Conservation (phyloP, 1,140 invertebrate genomes). For the Solenopsis fugax region DNA sequence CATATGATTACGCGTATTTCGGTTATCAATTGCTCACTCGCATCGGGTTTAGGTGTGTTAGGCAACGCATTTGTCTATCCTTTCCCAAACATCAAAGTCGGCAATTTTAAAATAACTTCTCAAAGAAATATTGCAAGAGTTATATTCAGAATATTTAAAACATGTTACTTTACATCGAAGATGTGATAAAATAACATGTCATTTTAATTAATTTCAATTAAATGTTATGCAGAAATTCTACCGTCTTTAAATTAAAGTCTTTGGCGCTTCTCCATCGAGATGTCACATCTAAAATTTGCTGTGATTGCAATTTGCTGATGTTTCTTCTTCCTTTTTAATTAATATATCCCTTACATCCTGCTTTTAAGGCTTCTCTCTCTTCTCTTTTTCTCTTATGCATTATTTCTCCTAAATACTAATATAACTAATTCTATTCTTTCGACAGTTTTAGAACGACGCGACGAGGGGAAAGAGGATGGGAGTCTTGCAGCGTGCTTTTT, state of each 20-base stretch:
- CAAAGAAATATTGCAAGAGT: background rate
- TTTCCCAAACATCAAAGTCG: background rate
- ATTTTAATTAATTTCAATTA: background rate
- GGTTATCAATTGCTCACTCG: background rate
- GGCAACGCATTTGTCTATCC: background rate
- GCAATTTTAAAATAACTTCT: background rate
- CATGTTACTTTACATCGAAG: background rate
- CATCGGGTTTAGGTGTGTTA: background rate
- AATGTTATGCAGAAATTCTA: background rate
- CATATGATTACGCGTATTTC: constrained; percentile 39
- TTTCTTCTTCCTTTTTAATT: background rate
- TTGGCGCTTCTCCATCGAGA: background rate
- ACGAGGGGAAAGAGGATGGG: background rate
- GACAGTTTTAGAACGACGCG: background rate
- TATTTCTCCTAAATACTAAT: background rate
- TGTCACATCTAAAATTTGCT: background rate
- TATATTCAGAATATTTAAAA: no score
- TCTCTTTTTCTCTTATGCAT: background rate
- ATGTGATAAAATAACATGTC: background rate
- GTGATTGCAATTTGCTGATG: background rate
- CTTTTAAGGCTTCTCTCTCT: background rate
- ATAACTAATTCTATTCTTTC: background rate
- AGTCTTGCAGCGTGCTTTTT: background rate
- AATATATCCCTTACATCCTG: background rate
- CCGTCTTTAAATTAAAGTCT: background rate